phyloP scores from a whole-genome alignment of 2,113 vertebrate species.

The Bagarius yarrelli region DNA sequence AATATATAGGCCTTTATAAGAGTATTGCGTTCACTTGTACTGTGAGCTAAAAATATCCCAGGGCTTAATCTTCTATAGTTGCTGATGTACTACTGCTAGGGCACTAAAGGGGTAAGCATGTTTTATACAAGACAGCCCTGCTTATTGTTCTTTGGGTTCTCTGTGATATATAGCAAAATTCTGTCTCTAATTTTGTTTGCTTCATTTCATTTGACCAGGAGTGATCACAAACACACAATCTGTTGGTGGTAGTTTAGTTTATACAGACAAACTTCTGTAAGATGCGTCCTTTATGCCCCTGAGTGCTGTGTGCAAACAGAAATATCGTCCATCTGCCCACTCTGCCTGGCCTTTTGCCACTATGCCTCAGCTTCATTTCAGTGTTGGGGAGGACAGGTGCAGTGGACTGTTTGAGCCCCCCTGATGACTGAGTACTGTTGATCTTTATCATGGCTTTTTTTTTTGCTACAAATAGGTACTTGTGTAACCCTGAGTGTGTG shows the following conservation, averaged over 20 bases:
- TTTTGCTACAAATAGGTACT: neutral
- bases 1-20: constrained; percentile 41
- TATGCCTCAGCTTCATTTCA: constrained; percentile 25
- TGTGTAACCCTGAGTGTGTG: neutral
- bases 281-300: neutral
- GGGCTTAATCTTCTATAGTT: constrained; percentile 41
- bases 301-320: constrained; percentile 18
- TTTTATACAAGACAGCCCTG: neutral
- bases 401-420: constrained; percentile 34
- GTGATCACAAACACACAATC: neutral
- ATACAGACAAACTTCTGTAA: neutral
- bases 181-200: constrained; percentile 15
- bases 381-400: constrained; percentile 48
- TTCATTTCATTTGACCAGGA: constrained; percentile 1
- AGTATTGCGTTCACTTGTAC: constrained; percentile 35
- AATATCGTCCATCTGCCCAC: neutral
- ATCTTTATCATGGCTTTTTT: constrained; percentile 9
- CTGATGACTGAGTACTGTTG: constrained; percentile 45
- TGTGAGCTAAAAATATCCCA: constrained; percentile 47
- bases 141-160: neutral
- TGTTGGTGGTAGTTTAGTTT: constrained; percentile 3
- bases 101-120: constrained; percentile 16
- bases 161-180: neutral
- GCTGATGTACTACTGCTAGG: constrained; percentile 34
- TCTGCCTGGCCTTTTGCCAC: constrained; percentile 21